Base-by-base conservation (phyloP, 2,113 vertebrate genomes). In the Clarias gariepinus region DNA sequence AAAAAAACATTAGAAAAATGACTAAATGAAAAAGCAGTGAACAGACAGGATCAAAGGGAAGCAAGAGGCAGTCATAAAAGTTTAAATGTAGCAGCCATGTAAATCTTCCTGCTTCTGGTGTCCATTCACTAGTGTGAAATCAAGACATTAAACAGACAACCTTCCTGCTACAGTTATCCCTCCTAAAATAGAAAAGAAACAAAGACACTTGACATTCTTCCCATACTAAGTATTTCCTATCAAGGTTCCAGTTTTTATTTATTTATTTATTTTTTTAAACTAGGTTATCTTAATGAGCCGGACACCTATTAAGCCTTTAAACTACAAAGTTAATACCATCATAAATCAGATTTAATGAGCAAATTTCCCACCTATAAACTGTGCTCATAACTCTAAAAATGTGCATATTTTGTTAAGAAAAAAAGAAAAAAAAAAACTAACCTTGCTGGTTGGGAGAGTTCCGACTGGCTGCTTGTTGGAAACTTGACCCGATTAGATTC, bases 361-460 rank as follows among this genome's bases (percentile, higher is more conserved):
- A 47, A 12, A 5, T 47, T 74, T 73, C 41, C 61, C 23, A 76
- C 1, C 23, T 52, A 52, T 52, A 76, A 76, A 76, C 12, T 5
- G 0, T 25, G 23, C 53, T 79, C 52, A 30, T 11, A 57, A 28
- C 16, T 28, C 28, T 36, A 33, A 80, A 77, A 30, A 11, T 0
- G 33, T 33, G 18, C 8, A 58, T 1, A 60, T 41, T 28, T 3
- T 78, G 18, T 61, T 6, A 11, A 55, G 66, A 25, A 33, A 57
- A 53, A 28, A 63, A 63, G 19, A 63, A 63, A 47, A 73, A 33
- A 8, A 8, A 81, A 78, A 23, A 92, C 90, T 91, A 94, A 98
- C 98, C 97, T 96, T 97, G 96, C 89, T 97, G 96, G 86, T 57
- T 95, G 57, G 96, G 93, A 30, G 94, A 95, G 86, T 93, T 95